These are phyloP conservation scores for Lycopodina hypogea DNA, from an alignment of 37 sponge, comb jelly and placozoan genomes.

Conservation along the genomic window DNA sequence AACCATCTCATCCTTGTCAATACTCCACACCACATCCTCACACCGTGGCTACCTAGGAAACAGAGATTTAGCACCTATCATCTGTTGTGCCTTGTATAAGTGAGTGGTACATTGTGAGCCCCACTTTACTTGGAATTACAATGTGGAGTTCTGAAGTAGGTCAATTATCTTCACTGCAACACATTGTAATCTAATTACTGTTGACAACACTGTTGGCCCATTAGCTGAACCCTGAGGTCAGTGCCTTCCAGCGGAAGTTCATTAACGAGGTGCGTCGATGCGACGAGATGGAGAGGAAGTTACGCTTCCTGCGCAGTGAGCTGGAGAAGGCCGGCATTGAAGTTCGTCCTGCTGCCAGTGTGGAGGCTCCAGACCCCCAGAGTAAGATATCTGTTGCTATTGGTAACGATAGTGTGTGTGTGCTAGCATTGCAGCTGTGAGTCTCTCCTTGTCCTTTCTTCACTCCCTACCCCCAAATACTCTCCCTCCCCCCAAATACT, in stretches of 20 bases:
- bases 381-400: neutral
- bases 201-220: neutral
- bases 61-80: no score
- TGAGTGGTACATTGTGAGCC: no score
- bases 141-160: neutral
- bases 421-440: no score
- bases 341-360: constrained; percentile 54
- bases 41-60: no score
- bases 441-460: no score
- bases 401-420: no score
- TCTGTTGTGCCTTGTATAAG: no score
- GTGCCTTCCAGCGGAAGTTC: constrained; percentile 98
- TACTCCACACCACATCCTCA: no score
- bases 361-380: constrained; percentile 90
- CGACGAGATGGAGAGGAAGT: constrained; percentile 98
- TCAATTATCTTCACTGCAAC: neutral
- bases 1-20: no score
- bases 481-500: no score
- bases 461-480: no score
- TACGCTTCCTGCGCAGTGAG: constrained; percentile 89
- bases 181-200: neutral
- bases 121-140: neutral
- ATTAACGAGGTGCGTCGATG: constrained; percentile 94
- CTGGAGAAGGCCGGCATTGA: constrained; percentile 79
- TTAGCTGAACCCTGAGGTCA: constrained; percentile 95